Evolutionary conservation across 2,113 vertebrate genomes (phyloP).

Genomic region (Halichoeres trimaculatus): DNA sequence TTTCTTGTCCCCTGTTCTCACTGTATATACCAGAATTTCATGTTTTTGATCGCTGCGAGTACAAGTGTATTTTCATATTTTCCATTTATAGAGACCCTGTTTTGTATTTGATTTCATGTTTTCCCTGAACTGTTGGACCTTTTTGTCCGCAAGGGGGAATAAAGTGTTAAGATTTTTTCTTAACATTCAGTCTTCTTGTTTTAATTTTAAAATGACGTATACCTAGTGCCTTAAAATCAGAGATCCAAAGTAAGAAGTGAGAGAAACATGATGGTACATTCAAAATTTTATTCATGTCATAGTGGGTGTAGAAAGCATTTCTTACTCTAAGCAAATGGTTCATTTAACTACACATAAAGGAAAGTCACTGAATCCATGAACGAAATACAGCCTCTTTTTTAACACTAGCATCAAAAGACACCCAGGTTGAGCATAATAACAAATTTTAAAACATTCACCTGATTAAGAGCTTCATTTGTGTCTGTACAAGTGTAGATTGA

Average conservation of each 20-base stretch:
- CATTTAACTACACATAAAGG: constrained; percentile 84
- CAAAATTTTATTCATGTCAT: constrained; percentile 97
- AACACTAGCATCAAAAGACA: constrained; percentile 65
- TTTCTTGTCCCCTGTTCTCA: constrained; percentile 73
- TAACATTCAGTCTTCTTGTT: constrained; percentile 34
- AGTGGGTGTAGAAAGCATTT: constrained; percentile 95
- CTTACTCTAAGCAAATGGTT: constrained; percentile 92
- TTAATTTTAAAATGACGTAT: neutral
- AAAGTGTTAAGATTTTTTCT: constrained; percentile 81
- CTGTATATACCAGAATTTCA: constrained; percentile 82
- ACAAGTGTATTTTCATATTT: constrained; percentile 88
- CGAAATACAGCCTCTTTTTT: constrained; percentile 55
- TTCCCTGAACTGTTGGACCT: constrained; percentile 78
- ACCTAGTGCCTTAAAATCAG: neutral
- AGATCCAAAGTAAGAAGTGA: constrained; percentile 7
- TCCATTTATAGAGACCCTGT: constrained; percentile 83
- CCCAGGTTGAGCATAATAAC: constrained; percentile 56
- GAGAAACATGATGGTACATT: constrained; percentile 74
- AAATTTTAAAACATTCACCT: constrained; percentile 76
- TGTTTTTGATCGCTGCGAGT: constrained; percentile 85
- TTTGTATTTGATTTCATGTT: constrained; percentile 84
- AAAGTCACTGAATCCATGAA: constrained; percentile 65
- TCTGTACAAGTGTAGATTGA: constrained; percentile 51
- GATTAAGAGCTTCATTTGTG: constrained; percentile 73
- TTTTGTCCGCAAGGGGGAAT: constrained; percentile 83